phyloP scores from a whole-genome alignment of 2,888 invertebrate genomes.

The Smittia aterrima region DNA sequence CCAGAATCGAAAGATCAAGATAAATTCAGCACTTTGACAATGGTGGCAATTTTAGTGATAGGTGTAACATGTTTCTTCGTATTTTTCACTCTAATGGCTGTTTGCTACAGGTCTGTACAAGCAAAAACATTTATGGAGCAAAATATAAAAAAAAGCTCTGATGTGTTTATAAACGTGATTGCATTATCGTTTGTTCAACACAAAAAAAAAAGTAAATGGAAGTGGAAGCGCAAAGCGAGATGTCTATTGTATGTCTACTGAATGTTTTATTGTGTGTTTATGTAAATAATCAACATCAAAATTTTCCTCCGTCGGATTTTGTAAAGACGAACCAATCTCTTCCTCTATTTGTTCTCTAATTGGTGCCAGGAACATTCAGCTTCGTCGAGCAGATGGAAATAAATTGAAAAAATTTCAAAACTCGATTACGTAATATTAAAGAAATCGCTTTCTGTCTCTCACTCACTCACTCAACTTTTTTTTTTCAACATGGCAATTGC shows the following conservation, averaged over 20 bases:
- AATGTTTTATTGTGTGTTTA: background rate
- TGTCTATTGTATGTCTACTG: background rate
- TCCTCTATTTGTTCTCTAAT: too few relatives aligned
- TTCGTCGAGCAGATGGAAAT: too few relatives aligned
- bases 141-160: background rate
- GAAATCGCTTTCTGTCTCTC: too few relatives aligned
- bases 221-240: background rate
- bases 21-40: conserved; percentile 83
- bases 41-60: conserved; percentile 90
- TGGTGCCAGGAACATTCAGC: too few relatives aligned
- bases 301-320: background rate
- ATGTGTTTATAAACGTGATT: conserved; percentile 32
- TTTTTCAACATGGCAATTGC: too few relatives aligned
- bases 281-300: background rate
- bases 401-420: too few relatives aligned
- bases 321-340: background rate
- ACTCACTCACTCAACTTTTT: too few relatives aligned
- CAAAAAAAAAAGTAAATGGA: background rate
- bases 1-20: conserved; percentile 73
- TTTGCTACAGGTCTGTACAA: conserved; percentile 82
- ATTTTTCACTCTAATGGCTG: conserved; percentile 91
- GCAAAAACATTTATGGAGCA: conserved; percentile 46
- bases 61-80: conserved; percentile 93
- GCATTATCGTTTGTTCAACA: conserved; percentile 26
- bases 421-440: too few relatives aligned